These are phyloP conservation scores for Armadillidium nasatum DNA, from an alignment of 1,140 invertebrate species.

Conservation along the genomic window DNA sequence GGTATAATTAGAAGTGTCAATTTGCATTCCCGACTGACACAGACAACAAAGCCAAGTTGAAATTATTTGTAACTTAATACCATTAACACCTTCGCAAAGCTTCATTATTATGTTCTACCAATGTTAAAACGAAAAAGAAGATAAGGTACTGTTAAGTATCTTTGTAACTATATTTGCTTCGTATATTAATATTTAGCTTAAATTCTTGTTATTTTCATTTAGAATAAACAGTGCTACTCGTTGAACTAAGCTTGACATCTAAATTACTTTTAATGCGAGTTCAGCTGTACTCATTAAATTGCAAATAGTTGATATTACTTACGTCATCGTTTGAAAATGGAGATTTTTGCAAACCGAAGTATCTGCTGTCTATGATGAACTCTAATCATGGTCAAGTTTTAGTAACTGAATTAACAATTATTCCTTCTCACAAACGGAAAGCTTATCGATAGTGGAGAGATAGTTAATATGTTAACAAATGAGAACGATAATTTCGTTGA, in stretches of 20 bases:
- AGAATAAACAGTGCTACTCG: not conserved
- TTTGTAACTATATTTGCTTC: no score
- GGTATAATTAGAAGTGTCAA: no score
- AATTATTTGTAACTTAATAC: no score
- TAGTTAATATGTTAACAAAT: not conserved
- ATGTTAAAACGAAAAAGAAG: no score
- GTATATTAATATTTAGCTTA: not conserved
- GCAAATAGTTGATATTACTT: not conserved
- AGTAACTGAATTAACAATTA: not conserved
- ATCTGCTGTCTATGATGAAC: not conserved
- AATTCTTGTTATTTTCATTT: not conserved
- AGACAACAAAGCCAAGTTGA: no score
- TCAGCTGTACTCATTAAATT: not conserved
- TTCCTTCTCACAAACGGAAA: not conserved
- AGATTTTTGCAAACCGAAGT: not conserved
- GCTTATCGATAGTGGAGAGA: not conserved
- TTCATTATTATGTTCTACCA: no score
- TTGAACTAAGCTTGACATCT: not conserved
- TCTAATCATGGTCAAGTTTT: not conserved
- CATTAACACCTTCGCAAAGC: no score
- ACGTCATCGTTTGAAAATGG: not conserved
- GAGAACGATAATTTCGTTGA: not conserved
- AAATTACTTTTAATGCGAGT: not conserved
- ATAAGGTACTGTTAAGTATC: no score
- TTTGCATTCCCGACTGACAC: no score